Evolutionary conservation across 53 echinoderm and acorn worm genomes (phyloP).

Genomic region (Hippasteria phrygiana): DNA sequence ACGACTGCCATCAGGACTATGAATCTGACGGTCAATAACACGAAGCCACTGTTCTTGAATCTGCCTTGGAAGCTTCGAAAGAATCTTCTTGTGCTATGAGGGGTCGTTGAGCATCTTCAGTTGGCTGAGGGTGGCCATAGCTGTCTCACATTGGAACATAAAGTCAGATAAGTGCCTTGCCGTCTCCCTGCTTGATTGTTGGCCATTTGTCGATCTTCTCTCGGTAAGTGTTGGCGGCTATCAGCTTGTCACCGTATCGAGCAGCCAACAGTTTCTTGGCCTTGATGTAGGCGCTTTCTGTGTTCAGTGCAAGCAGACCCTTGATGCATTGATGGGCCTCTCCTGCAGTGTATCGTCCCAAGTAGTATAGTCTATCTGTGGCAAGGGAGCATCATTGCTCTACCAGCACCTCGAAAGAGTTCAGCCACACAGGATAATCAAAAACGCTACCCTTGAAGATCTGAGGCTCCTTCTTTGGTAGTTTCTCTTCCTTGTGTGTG

Average conservation of each 20-base stretch:
- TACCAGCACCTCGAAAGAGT: constrained; percentile 24
- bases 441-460: constrained; percentile 6
- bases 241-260: constrained; percentile 26
- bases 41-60: too few relatives aligned
- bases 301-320: constrained; percentile 32
- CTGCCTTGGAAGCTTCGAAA: too few relatives aligned
- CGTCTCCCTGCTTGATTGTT: constrained; percentile 11
- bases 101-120: too few relatives aligned
- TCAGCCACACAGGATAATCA: constrained; percentile 9
- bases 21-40: too few relatives aligned
- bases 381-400: constrained; percentile 14
- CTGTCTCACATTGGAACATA: too few relatives aligned
- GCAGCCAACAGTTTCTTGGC: constrained; percentile 19
- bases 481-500: constrained; percentile 23
- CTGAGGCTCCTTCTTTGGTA: constrained; percentile 25
- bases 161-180: constrained; percentile 30
- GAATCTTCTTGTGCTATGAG: too few relatives aligned
- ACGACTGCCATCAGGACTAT: too few relatives aligned
- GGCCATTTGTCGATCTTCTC: constrained; percentile 35
- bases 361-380: constrained; percentile 24
- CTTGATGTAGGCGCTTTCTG: constrained; percentile 10
- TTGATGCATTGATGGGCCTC: constrained; percentile 35
- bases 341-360: constrained; percentile 41
- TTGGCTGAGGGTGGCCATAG: too few relatives aligned
- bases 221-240: constrained; percentile 11